Conservation (phyloP, 1,140 invertebrate genomes). For the Ostrea denselamellosa region DNA sequence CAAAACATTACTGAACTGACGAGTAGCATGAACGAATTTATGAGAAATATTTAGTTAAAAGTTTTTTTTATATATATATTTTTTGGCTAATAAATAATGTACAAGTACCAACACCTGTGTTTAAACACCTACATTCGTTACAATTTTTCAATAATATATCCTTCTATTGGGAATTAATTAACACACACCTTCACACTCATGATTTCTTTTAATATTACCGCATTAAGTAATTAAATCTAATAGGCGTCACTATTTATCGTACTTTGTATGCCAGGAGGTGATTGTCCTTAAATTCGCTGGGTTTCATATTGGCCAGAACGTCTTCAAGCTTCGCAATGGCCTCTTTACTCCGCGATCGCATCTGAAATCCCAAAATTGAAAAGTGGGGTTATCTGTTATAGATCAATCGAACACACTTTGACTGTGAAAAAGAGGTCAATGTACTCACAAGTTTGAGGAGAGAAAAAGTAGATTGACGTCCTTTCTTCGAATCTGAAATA, state of each 20-base stretch:
- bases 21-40: too few species aligned
- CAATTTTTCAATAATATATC: too few species aligned
- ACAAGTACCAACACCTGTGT: too few species aligned
- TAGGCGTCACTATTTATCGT: slow-evolving; percentile 25
- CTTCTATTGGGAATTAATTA: too few species aligned
- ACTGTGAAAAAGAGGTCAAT: not conserved
- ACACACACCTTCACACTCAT: too few species aligned
- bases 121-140: too few species aligned
- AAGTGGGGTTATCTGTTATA: not conserved
- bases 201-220: too few species aligned
- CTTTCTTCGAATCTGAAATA: slow-evolving; percentile 78
- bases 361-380: slow-evolving; percentile 73
- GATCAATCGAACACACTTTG: not conserved
- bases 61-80: too few species aligned
- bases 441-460: slow-evolving; percentile 79
- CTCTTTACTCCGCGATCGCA: slow-evolving; percentile 81
- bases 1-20: slow-evolving; percentile 33
- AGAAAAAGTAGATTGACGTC: slow-evolving; percentile 81
- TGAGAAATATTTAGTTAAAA: too few species aligned
- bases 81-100: too few species aligned
- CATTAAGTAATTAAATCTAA: not conserved
- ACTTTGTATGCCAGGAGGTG: slow-evolving; percentile 82
- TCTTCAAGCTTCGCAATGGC: slow-evolving; percentile 81
- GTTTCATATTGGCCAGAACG: slow-evolving; percentile 80
- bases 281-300: slow-evolving; percentile 82